Base-by-base conservation (phyloP, 2,888 invertebrate genomes). In the Abrostola triplasia region DNA sequence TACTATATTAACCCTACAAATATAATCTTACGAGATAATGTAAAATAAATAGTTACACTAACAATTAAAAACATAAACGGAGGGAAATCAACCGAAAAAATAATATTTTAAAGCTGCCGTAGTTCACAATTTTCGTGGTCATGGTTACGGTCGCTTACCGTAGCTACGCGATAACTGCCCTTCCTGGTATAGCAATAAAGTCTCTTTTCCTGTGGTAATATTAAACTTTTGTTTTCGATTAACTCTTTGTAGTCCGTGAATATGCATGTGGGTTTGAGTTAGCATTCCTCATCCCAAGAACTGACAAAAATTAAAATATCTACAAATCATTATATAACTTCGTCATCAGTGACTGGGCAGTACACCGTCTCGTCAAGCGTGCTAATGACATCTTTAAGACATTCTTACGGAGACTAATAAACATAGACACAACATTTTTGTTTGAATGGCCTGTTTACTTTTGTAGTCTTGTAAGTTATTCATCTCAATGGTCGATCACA, bases 1-100 rank as follows among this genome's bases (percentile, higher is more conserved):
- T 64, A 88, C 83, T 85, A 69, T 55, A 76, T 64, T 80, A 83
- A 76, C 74, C 74, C 73, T 81, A 79, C 59, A 79, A 76, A 74
- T 67, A 71, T 64, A 70, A 68, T 61, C 73, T 73, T 77, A 77
- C 11, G 47, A 64, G 41, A 72, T 76, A 79, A 70, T 86, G 77
- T 85, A 84, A 92, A 92, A 93, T 93, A 93, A 92, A 93, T 93
- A 92, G 53, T 79, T 80, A 87, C 72, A 76, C 84, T 84, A 84
- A 78, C 71, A 85, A 86, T 85, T 90, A 88, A 88, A 81, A 85
- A 79, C 71, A 81, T 80, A 82, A 84, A 89, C 91, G 91, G 92
- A 92, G 92, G 91, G 92, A 90, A 80, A 85, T 74, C 63, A 85
- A 86, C 78, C 79, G 70, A 86, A 84, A 75, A 69, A 80, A 61